Evolutionary conservation across 2,888 invertebrate species (phyloP), one percentile per base, ranked within the genome.

Genomic region (Drosophila incognita): DNA sequence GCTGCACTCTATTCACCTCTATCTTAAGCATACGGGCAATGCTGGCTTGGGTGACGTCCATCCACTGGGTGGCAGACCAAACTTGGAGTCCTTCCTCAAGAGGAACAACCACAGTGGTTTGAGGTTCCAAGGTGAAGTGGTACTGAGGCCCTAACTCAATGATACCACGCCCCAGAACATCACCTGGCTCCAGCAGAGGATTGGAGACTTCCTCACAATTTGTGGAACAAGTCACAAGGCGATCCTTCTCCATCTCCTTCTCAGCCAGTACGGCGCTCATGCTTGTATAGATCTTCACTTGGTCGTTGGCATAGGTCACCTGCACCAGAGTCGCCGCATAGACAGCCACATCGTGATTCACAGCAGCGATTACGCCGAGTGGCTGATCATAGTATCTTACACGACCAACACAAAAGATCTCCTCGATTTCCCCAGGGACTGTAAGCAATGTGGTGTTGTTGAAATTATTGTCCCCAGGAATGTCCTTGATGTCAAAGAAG

Each of bases 41-140:
- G 3, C 94, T 94, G 7, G 94, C 88, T 87, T 96, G 96, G 0
- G 93, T 92, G 27, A 94, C 89, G 80, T 96, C 95, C 79, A 95
- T 93, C 94, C 94, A 95, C 78, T 96, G 96, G 0, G 95, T 94
- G 0, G 96, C 88, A 0, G 95, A 93, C 83, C 94, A 95, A 0
- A 97, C 94, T 68, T 96, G 95, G 79, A 96, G 92, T 0, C 95
- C 96, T 83, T 96, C 96, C 89, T 97, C 97, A 21, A 94, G 93
- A 0, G 96, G 97, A 27, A 95, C 92, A 15, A 94, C 95, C 0
- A 96, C 93, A 69, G 95, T 95, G 0, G 94, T 94, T 57, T 96
- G 96, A 0, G 96, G 95, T 84, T 97, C 97, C 95, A 97, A 95
- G 2, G 95, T 95, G 82, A 95, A 96, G 90, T 97, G 97, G 89